Conservation (phyloP, 2,888 invertebrate species). For the Oegoconia quadripuncta region DNA sequence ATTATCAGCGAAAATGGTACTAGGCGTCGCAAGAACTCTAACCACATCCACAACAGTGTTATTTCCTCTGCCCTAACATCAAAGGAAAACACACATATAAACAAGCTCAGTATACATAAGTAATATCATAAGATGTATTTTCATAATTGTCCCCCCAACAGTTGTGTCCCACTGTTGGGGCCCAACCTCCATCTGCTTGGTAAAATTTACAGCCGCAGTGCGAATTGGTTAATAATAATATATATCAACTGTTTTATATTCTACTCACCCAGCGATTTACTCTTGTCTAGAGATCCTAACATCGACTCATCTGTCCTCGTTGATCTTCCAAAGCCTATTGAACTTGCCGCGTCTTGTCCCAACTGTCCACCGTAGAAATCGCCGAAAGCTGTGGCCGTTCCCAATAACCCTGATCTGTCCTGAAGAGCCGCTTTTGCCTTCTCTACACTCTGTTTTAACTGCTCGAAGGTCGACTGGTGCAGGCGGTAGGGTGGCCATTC, state of each 20-base stretch:
- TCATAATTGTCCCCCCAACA: too few species aligned
- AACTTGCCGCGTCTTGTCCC: conserved; percentile 55
- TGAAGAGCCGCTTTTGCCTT: conserved; percentile 93
- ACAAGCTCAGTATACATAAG: too few species aligned
- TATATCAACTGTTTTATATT: not conserved
- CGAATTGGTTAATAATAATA: too few species aligned
- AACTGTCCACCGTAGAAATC: conserved; percentile 80
- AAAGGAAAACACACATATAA: too few species aligned
- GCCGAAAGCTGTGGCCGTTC: conserved; percentile 86
- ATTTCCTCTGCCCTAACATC: too few species aligned
- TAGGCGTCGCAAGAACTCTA: too few species aligned
- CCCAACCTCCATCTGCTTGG: too few species aligned
- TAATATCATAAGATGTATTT: too few species aligned
- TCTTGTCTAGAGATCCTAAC: conserved; percentile 66
- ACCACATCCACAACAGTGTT: too few species aligned
- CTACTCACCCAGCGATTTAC: conserved; percentile 62
- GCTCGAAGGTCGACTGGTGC: conserved; percentile 92
- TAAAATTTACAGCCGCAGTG: too few species aligned
- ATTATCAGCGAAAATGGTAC: too few species aligned
- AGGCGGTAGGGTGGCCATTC: conserved; percentile 90
- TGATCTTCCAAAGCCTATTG: conserved; percentile 59
- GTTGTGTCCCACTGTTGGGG: too few species aligned
- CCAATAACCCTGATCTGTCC: conserved; percentile 83
- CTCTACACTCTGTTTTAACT: conserved; percentile 93
- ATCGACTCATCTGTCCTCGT: conserved; percentile 63